Evolutionary conservation across 1,140 invertebrate species (phyloP).

Genomic region (Diuraphis noxia): DNA sequence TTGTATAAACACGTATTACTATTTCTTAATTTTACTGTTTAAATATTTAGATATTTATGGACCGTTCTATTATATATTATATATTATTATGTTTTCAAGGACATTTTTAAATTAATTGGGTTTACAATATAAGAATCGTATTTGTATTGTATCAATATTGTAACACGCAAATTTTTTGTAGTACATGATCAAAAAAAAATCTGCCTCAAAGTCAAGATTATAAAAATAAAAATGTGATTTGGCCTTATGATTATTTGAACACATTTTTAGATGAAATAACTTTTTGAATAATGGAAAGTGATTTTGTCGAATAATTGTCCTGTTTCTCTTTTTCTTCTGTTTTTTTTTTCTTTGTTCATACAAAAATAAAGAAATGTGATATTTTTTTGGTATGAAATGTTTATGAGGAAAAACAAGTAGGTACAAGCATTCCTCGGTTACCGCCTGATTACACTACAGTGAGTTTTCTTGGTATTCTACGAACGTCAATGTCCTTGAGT

Average conservation of each 20-base stretch:
- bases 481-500: background rate
- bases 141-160: background rate
- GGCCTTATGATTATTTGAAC: background rate
- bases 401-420: background rate
- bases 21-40: too few species aligned
- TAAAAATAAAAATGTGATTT: background rate
- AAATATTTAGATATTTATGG: too few species aligned
- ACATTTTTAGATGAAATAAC: background rate
- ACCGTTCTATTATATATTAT: too few species aligned
- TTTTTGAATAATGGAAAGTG: conserved; percentile 15
- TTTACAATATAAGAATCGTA: background rate
- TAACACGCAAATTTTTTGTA: background rate
- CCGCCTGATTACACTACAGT: background rate
- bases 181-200: background rate
- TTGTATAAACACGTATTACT: too few species aligned
- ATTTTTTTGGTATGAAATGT: background rate
- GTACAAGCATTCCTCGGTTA: background rate
- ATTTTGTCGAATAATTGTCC: conserved; percentile 16
- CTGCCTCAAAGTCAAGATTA: background rate
- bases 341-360: background rate
- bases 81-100: too few species aligned
- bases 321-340: background rate
- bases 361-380: background rate
- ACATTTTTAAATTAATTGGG: too few species aligned
- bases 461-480: background rate